A percentile compares a stretch with the other conserved stretches of the same genome.
Evolutionary conservation across 2,113 vertebrate species (phyloP).

Genomic region (Furnarius figulus): DNA sequence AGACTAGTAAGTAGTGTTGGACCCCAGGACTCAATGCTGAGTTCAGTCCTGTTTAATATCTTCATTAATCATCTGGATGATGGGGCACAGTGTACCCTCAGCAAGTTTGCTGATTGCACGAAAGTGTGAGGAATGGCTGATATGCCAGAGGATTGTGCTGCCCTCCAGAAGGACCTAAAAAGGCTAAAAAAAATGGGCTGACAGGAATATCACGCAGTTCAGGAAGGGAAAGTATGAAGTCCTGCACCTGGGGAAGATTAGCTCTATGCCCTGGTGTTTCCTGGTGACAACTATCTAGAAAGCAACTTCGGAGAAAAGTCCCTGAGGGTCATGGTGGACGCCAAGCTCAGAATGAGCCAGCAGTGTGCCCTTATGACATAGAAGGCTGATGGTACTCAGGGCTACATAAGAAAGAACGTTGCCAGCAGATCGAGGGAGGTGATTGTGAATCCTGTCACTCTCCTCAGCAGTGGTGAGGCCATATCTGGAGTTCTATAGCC

Average conservation of each 20-base stretch:
- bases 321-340: neutral
- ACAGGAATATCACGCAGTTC: neutral
- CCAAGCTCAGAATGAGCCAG: neutral
- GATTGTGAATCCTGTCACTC: neutral
- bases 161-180: neutral
- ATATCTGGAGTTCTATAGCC: neutral
- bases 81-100: neutral
- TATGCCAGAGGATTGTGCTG: neutral
- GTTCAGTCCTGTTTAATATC: neutral
- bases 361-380: neutral
- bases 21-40: neutral
- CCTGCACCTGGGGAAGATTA: neutral
- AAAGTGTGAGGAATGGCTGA: neutral
- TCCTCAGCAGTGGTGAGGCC: neutral
- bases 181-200: neutral
- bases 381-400: neutral
- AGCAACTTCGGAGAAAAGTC: neutral
- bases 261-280: neutral
- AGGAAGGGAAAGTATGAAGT: neutral
- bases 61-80: neutral
- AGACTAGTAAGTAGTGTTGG: neutral
- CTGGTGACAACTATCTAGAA: neutral
- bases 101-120: neutral
- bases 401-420: neutral
- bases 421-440: neutral